These are phyloP conservation scores for Phymatocera aterrima DNA, from an alignment of 2,888 invertebrate species.

Conservation along the genomic window DNA sequence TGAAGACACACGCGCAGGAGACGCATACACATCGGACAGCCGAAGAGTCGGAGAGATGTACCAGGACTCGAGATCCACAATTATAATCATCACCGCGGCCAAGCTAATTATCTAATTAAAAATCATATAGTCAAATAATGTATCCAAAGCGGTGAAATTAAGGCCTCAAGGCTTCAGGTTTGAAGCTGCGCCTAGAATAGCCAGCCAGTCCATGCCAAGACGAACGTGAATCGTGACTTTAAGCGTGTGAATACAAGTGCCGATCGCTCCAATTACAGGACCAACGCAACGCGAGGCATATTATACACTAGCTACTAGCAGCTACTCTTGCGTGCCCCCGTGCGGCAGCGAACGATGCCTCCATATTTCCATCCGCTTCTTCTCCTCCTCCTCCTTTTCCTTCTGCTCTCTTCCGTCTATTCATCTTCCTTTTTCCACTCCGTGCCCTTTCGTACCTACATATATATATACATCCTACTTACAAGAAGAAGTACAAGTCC, in stretches of 20 bases:
- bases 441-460: constrained; percentile 30
- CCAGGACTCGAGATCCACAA: no score
- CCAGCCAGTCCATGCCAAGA: neutral
- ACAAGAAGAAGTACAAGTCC: constrained; percentile 34
- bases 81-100: constrained; percentile 15
- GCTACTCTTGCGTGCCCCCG: neutral
- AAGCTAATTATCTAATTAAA: constrained; percentile 39
- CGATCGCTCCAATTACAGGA: constrained; percentile 70
- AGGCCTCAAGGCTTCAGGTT: neutral
- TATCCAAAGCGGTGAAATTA: neutral
- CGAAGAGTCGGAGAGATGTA: no score
- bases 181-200: neutral
- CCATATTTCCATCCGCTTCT: constrained; percentile 51
- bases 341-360: neutral
- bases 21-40: neutral
- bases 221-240: constrained; percentile 59
- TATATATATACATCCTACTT: constrained; percentile 37
- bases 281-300: no score
- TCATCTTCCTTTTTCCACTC: neutral
- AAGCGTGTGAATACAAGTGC: constrained; percentile 71
- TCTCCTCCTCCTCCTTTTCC: constrained; percentile 50
- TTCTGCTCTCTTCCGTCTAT: constrained; percentile 31
- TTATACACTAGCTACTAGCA: neutral
- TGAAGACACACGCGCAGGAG: neutral
- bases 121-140: constrained; percentile 20